A percentile compares a stretch with the other conserved stretches of the same genome.
Conservation (phyloP, 2,797 vertebrate species). For the Aphelocoma californica region DNA sequence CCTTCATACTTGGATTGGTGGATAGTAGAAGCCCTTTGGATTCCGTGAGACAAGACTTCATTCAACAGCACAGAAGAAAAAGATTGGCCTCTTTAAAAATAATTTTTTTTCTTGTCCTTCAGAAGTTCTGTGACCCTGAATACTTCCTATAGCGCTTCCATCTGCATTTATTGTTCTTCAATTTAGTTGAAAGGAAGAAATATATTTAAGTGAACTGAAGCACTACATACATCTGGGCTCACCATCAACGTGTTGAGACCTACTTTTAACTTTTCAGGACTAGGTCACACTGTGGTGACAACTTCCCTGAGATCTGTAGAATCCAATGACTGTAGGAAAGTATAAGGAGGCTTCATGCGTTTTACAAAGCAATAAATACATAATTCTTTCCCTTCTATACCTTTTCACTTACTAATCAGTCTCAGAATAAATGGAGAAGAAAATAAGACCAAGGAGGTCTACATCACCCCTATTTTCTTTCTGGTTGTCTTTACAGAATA, state of each 20-base stretch:
- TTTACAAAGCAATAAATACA: background rate
- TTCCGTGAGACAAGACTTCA: background rate
- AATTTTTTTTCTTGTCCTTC: background rate
- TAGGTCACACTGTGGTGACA: background rate
- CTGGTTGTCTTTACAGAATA: background rate
- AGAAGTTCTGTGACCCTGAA: background rate
- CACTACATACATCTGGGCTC: background rate
- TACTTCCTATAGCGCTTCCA: background rate
- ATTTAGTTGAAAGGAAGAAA: background rate
- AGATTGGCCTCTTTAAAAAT: background rate
- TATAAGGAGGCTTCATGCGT: background rate
- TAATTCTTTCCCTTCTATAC: background rate
- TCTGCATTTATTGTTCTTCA: background rate
- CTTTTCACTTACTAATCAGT: background rate
- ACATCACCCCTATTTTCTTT: background rate
- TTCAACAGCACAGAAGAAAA: background rate
- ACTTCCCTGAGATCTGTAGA: background rate
- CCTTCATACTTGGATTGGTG: background rate
- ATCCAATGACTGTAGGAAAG: background rate
- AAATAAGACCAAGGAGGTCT: background rate
- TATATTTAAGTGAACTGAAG: background rate
- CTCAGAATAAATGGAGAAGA: background rate
- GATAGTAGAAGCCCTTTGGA: background rate
- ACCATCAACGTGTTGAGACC: background rate
- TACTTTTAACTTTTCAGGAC: background rate